Base-by-base conservation (phyloP, 2,113 vertebrate genomes). In the Chloropsis cyanopogon region DNA sequence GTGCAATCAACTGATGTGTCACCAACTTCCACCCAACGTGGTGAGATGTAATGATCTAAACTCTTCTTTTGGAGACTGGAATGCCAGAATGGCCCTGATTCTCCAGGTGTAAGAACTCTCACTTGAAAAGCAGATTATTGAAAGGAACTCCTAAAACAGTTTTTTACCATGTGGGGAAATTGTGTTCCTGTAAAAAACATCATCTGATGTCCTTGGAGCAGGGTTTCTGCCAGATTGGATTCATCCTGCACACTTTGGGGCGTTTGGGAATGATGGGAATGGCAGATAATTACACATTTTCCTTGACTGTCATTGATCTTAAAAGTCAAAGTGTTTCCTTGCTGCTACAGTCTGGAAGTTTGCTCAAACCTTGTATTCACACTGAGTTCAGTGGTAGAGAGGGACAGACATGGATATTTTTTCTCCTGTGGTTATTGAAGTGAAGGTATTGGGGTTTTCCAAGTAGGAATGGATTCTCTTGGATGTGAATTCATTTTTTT, bases 41-140 rank as follows among this genome's bases (percentile, higher is more conserved):
- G 4, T 6, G 63, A 77, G 71, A 13, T 61, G 8, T 42, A 80
- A 3, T 0, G 2, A 18, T 53, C 35, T 39, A 0, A 23, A 17
- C 10, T 50, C 56, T 50, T 49, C 52, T 64, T 63, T 39, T 75
- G 65, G 47, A 39, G 73, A 5, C 46, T 33, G 56, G 37, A 41
- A 23, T 52, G 19, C 44, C 69, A 57, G 77, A 44, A 25, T 24
- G 25, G 16, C 47, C n/a, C 35, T 4, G 28, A 19, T 66, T 63
- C 42, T 63, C 53, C 37, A 53, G 47, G 42, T 49, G 4, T 56
- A 57, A 73, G 56, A 64, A 46, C 49, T 28, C 22, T 60, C 31
- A 21, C 53, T 47, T 42, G 65, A 65, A 87, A 87, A 78, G 56
- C 10, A 59, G 46, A 53, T 46, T 77, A 37, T 37, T 63, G 26